Evolutionary conservation across 2,888 invertebrate species (phyloP).

Genomic region (Ischnura elegans): DNA sequence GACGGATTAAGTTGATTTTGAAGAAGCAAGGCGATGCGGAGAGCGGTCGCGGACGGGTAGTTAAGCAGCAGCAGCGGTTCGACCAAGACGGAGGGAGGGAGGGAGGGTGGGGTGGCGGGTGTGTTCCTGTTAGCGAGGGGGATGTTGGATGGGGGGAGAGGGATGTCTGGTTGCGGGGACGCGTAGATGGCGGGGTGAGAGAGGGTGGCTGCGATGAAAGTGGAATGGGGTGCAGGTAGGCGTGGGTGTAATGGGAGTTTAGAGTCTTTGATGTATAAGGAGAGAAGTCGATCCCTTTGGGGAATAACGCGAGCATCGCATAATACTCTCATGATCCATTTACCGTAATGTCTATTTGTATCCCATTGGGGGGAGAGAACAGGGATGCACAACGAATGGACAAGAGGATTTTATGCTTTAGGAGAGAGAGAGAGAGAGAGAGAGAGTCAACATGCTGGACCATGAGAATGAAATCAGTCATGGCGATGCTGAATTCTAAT

Average conservation of each 20-base stretch:
- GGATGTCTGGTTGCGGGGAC: constrained; percentile 42
- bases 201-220: not conserved
- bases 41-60: constrained; percentile 69
- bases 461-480: not conserved
- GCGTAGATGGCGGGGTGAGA: constrained; percentile 25
- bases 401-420: not conserved
- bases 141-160: not conserved
- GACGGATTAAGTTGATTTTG: constrained; percentile 75
- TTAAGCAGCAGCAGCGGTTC: constrained; percentile 68
- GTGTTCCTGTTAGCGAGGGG: not conserved
- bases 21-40: constrained; percentile 75
- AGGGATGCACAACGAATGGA: not conserved
- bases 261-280: constrained; percentile 28
- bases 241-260: constrained; percentile 60
- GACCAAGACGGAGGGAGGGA: constrained; percentile 69
- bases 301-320: constrained; percentile 24
- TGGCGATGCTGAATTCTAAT: not conserved
- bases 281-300: not conserved
- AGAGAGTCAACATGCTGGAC: not conserved
- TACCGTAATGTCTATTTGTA: constrained; percentile 47
- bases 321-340: constrained; percentile 38
- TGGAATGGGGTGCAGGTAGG: constrained; percentile 46
- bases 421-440: not conserved
- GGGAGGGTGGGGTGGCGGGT: constrained; percentile 72
- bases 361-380: not conserved